A percentile compares a stretch with the other conserved stretches of the same genome.
Conservation (phyloP, 2,113 vertebrate species). For the Callipepla squamata region DNA sequence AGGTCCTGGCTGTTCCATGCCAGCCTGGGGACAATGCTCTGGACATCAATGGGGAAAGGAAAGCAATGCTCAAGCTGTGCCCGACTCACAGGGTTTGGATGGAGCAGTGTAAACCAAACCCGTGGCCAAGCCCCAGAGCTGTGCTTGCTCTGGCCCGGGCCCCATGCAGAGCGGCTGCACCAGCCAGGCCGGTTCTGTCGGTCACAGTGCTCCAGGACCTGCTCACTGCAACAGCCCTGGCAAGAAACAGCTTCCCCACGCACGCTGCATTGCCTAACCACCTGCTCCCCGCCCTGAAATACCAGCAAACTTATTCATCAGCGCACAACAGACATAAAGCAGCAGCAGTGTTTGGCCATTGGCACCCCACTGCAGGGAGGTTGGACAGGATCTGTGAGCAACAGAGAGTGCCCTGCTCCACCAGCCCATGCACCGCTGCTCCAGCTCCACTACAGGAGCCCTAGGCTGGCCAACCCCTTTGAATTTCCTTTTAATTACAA, state of each 20-base stretch:
- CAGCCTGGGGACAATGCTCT: background rate
- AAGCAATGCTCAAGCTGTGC: background rate
- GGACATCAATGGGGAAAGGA: background rate
- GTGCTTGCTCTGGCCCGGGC: background rate
- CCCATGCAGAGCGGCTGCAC: background rate
- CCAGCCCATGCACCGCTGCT: background rate
- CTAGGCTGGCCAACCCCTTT: background rate
- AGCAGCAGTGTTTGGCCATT: fast-evolving
- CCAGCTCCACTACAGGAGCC: background rate
- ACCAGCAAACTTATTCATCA: background rate
- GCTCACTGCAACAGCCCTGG: background rate
- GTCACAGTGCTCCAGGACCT: background rate
- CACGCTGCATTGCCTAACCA: background rate
- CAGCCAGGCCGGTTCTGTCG: background rate
- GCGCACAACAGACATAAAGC: fast-evolving
- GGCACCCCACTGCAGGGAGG: fast-evolving
- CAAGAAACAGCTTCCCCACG: constrained; percentile 45
- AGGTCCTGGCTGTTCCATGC: fast-evolving
- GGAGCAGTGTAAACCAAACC: background rate
- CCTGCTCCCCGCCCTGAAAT: background rate
- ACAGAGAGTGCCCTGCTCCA: background rate
- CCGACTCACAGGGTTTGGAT: background rate
- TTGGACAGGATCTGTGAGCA: fast-evolving
- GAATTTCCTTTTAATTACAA: background rate
- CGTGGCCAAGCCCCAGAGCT: background rate